phyloP scores from a whole-genome alignment of 2,888 invertebrate species.

The Hemistola chrysoprasaria region DNA sequence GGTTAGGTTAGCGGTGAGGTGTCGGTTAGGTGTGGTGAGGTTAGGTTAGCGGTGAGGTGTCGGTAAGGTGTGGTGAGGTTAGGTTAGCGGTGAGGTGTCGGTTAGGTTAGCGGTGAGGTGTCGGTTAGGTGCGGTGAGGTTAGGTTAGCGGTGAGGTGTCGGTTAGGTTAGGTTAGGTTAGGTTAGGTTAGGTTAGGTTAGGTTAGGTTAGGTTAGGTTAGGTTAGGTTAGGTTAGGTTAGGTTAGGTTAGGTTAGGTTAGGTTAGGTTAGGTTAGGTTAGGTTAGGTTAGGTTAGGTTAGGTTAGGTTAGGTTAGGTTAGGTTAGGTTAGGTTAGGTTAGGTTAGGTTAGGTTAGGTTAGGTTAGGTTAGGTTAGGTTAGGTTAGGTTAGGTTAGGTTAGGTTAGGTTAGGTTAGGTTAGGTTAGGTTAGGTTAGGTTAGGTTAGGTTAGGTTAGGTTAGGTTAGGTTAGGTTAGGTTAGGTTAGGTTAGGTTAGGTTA shows the following conservation, averaged over 20 bases:
- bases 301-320: constrained; percentile 23
- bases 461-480: constrained; percentile 16
- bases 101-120: no score
- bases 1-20: no score
- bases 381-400: constrained; percentile 32
- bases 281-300: constrained; percentile 18
- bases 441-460: constrained; percentile 23
- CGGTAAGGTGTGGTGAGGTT: no score
- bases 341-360: constrained; percentile 32
- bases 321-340: constrained; percentile 7
- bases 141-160: no score
- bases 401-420: constrained; percentile 31
- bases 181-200: constrained; percentile 25
- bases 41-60: no score
- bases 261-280: constrained; percentile 29
- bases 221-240: constrained; percentile 24
- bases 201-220: constrained; percentile 22
- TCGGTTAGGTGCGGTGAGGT: no score
- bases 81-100: no score
- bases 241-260: constrained; percentile 29
- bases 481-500: constrained; percentile 16
- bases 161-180: constrained; percentile 20
- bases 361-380: constrained; percentile 30
- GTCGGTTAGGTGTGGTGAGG: no score
- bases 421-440: constrained; percentile 25